Conservation (phyloP, 2,888 invertebrate genomes). For the Acrobasis repandana region DNA sequence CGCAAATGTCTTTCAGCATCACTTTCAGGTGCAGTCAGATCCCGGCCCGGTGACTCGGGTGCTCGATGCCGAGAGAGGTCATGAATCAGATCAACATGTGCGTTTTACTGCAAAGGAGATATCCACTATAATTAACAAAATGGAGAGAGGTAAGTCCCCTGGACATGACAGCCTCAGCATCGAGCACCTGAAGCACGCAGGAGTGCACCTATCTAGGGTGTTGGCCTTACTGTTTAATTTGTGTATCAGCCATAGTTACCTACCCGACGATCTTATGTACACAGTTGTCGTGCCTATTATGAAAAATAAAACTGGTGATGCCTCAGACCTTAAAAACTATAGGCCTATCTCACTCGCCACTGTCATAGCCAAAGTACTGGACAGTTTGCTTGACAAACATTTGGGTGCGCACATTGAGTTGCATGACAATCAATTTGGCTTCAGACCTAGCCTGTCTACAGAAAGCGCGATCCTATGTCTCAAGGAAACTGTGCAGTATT, state of each 20-base stretch:
- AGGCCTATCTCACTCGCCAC: slow-evolving; percentile 32
- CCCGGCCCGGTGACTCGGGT: not conserved
- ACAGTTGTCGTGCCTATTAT: slow-evolving; percentile 31
- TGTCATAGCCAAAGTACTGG: slow-evolving; percentile 30
- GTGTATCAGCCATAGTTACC: slow-evolving; percentile 23
- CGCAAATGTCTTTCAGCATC: slow-evolving; percentile 17
- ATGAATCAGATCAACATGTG: not conserved
- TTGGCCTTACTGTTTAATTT: slow-evolving; percentile 22
- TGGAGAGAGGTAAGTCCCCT: slow-evolving; percentile 27
- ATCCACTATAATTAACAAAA: slow-evolving; percentile 8
- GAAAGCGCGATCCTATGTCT: too few species aligned
- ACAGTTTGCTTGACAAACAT: slow-evolving; percentile 25
- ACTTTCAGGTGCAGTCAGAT: not conserved
- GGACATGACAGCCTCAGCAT: slow-evolving; percentile 26
- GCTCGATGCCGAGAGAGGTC: not conserved
- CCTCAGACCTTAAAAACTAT: slow-evolving; percentile 25
- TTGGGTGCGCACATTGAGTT: not conserved
- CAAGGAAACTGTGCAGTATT: too few species aligned
- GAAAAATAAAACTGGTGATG: slow-evolving; percentile 30
- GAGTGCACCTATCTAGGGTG: slow-evolving; percentile 20
- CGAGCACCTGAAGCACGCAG: slow-evolving; percentile 24
- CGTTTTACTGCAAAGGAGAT: not conserved
- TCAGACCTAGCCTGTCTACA: too few species aligned
- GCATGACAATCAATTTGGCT: too few species aligned
- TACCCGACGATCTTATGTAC: slow-evolving; percentile 15